Percentiles rank a stretch among this genome's conserved stretches.
Conservation (phyloP, 2,113 vertebrate genomes). For the Lepus timidus region DNA sequence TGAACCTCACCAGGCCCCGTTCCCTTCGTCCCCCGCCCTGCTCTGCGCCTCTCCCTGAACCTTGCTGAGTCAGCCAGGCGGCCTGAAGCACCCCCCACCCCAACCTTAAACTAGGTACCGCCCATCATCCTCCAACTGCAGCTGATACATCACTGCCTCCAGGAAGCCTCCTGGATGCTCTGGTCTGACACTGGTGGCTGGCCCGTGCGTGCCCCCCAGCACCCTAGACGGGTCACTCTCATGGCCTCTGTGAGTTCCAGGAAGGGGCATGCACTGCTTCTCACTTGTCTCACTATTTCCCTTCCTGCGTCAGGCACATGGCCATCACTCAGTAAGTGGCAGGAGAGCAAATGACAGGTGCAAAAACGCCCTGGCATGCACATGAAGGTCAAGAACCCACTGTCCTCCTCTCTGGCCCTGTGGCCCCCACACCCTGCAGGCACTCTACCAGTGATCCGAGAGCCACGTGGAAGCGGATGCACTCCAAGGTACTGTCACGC, state of each 20-base stretch:
- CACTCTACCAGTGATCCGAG: not conserved
- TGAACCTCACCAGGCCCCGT: not conserved
- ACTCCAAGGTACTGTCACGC: not conserved
- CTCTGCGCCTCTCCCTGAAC: fast-evolving
- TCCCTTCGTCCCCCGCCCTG: fast-evolving
- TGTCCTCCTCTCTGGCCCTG: not conserved
- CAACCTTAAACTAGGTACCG: not conserved
- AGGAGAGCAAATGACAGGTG: not conserved
- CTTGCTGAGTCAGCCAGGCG: fast-evolving
- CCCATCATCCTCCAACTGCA: not conserved
- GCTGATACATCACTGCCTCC: not conserved
- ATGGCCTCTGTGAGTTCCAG: not conserved
- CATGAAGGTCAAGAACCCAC: not conserved
- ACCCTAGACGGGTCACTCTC: not conserved
- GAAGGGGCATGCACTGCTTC: not conserved
- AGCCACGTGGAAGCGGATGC: not conserved
- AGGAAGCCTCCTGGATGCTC: not conserved
- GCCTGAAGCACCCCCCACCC: too few relatives aligned
- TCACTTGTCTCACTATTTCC: not conserved
- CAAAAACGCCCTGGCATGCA: not conserved
- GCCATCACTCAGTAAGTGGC: not conserved
- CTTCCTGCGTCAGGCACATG: not conserved
- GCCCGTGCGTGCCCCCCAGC: not conserved
- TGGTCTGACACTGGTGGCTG: not conserved
- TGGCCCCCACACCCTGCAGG: not conserved